phyloP scores from a whole-genome alignment of 2,888 invertebrate genomes.

The Hirudinaria manillensis region DNA sequence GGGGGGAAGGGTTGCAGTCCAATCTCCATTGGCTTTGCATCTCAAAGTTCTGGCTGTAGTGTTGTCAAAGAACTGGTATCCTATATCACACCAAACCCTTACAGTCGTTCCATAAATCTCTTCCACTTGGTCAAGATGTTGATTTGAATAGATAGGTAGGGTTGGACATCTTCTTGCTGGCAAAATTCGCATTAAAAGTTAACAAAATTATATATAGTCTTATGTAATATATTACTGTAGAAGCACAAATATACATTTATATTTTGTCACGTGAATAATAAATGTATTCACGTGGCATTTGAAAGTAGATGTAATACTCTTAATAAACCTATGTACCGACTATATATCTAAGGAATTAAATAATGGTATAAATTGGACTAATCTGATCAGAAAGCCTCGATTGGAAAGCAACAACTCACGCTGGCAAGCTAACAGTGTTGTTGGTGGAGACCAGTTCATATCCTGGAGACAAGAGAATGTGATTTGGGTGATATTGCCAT shows the following conservation, averaged over 20 bases:
- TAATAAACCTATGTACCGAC: too few species aligned
- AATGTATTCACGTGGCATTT: too few species aligned
- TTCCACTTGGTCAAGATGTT: constrained; percentile 34
- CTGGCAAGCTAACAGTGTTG: constrained; percentile 33
- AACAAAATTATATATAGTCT: not conserved
- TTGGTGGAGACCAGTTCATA: constrained; percentile 35
- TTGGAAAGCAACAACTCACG: constrained; percentile 28
- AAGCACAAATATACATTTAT: not conserved
- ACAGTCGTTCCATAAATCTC: constrained; percentile 39
- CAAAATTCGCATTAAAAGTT: not conserved
- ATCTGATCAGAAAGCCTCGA: too few species aligned
- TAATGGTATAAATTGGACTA: too few species aligned
- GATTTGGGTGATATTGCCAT: constrained; percentile 36
- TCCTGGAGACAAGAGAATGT: constrained; percentile 36
- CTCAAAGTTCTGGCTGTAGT: constrained; percentile 38
- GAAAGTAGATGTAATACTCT: too few species aligned
- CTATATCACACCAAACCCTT: constrained; percentile 40
- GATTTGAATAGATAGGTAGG: constrained; percentile 36
- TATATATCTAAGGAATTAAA: too few species aligned
- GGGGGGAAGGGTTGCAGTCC: constrained; percentile 39
- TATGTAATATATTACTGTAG: not conserved
- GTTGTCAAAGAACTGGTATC: constrained; percentile 38
- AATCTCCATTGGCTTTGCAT: constrained; percentile 36
- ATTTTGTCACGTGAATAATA: not conserved
- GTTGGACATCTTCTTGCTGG: constrained; percentile 38